These are phyloP conservation scores for Scarus forsteni DNA, from an alignment of 2,797 vertebrate species.

Conservation along the genomic window DNA sequence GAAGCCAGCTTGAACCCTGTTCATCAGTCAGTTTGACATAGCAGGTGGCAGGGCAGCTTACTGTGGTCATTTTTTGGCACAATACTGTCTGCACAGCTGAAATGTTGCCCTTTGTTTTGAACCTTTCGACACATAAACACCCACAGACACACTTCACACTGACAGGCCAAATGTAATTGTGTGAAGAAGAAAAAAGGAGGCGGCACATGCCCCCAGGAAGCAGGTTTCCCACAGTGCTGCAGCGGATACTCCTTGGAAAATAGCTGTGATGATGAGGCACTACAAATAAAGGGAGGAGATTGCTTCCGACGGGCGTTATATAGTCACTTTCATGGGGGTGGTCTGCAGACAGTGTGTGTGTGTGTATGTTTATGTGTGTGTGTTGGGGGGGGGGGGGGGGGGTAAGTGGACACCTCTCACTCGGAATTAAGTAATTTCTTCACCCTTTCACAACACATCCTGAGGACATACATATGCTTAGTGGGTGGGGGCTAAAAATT, in stretches of 20 bases:
- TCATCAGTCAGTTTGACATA: neutral
- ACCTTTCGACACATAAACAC: conserved; percentile 17
- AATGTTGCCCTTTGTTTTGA: conserved; percentile 20
- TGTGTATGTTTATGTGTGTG: conserved; percentile 4
- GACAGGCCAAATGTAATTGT: conserved; percentile 45
- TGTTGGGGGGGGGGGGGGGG: no score
- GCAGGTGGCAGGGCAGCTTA: neutral
- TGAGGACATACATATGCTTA: neutral
- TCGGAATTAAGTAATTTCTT: neutral
- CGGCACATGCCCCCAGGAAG: conserved; percentile 33
- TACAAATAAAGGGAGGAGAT: conserved; percentile 42
- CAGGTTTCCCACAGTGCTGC: conserved; percentile 38
- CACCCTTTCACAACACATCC: neutral
- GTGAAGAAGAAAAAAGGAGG: conserved; percentile 23
- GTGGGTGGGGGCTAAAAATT: neutral
- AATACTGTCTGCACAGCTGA: neutral
- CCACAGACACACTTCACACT: conserved; percentile 21
- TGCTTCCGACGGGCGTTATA: conserved; percentile 4
- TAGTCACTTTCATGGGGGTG: conserved; percentile 24
- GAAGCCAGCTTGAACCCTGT: neutral
- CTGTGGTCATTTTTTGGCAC: conserved; percentile 7
- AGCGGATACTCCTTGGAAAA: conserved; percentile 22
- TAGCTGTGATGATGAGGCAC: conserved; percentile 52
- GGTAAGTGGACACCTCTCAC: neutral
- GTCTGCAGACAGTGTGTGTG: conserved; percentile 12